Conservation (phyloP, 2,888 invertebrate species). For the Lasioglossum oenotherae region DNA sequence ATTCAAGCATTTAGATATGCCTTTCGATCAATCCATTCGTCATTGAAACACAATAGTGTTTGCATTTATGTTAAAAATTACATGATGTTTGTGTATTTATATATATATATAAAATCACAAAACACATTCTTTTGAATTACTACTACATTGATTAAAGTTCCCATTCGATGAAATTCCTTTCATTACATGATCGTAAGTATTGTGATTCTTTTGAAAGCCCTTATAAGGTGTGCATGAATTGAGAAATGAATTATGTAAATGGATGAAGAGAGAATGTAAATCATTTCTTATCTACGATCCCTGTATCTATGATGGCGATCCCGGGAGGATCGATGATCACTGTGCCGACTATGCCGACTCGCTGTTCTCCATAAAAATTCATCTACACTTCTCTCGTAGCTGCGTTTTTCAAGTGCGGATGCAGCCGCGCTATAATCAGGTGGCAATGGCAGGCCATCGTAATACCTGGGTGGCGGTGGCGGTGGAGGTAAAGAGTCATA, state of each 20-base stretch:
- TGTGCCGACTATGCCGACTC: conserved; percentile 86
- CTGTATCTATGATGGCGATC: conserved; percentile 87
- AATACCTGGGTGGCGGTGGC: conserved; percentile 92
- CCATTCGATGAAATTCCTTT: conserved; percentile 14
- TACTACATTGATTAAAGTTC: conserved; percentile 13
- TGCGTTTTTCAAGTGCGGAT: conserved; percentile 89
- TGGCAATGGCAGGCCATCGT: conserved; percentile 90
- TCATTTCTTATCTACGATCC: conserved; percentile 85
- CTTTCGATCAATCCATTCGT: conserved; percentile 8
- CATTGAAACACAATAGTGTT: conserved; percentile 18
- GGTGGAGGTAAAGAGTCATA: conserved; percentile 84
- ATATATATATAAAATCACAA: conserved; percentile 15
- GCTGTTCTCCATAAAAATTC: conserved; percentile 94
- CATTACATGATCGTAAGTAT: conserved; percentile 36
- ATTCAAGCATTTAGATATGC: conserved; percentile 6
- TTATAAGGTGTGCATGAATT: conserved; percentile 42
- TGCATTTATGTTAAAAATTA: conserved; percentile 30
- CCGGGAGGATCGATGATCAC: conserved; percentile 85
- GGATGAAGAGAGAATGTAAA: conserved; percentile 26
- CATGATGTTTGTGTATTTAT: background rate
- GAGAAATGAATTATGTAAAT: conserved; percentile 34
- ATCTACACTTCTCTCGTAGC: conserved; percentile 95
- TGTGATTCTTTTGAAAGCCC: conserved; percentile 52
- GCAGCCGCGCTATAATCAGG: conserved; percentile 90
- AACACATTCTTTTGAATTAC: conserved; percentile 8